Percentiles rank a stretch among this genome's conserved stretches.
These are phyloP conservation scores for Philypnodon macrostomus DNA, from an alignment of 2,797 vertebrate species.

Conservation along the genomic window DNA sequence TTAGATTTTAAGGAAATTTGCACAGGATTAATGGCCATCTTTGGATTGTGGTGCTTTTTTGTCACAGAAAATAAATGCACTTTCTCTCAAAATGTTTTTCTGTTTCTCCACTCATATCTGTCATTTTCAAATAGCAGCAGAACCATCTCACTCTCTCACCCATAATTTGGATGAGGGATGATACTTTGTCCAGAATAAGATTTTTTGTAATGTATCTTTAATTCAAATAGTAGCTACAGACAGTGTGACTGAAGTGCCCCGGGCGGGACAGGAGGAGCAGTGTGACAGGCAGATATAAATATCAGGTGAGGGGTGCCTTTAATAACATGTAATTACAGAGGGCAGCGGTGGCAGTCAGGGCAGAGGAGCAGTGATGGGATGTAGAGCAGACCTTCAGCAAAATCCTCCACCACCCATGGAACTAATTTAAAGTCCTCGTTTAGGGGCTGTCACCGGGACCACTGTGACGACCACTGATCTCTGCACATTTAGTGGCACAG, in stretches of 20 bases:
- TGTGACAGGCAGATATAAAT: constrained; percentile 45
- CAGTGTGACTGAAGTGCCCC: constrained; percentile 17
- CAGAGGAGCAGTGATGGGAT: constrained; percentile 46
- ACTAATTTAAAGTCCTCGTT: constrained; percentile 78
- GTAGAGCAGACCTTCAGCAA: constrained; percentile 45
- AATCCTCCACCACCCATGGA: constrained; percentile 74
- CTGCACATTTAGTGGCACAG: constrained; percentile 67
- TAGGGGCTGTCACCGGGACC: constrained; percentile 69
- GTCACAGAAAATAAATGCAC: constrained; percentile 33
- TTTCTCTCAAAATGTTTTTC: constrained; percentile 8
- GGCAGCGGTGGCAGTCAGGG: constrained; percentile 34
- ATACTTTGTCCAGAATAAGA: too few relatives aligned
- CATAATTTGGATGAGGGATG: too few relatives aligned
- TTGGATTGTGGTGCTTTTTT: constrained; percentile 50
- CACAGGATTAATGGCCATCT: constrained; percentile 58
- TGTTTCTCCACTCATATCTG: neutral
- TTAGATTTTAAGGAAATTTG: constrained; percentile 72
- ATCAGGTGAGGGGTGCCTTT: constrained; percentile 54
- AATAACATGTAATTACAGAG: constrained; percentile 69
- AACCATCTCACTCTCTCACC: too few relatives aligned
- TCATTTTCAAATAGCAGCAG: neutral
- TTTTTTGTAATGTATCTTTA: neutral
- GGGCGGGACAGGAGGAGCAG: constrained; percentile 15
- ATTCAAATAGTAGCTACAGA: neutral
- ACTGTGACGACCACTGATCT: constrained; percentile 73